Evolutionary conservation across 2,888 invertebrate genomes (phyloP).

Genomic region (Meghimatium bilineatum): DNA sequence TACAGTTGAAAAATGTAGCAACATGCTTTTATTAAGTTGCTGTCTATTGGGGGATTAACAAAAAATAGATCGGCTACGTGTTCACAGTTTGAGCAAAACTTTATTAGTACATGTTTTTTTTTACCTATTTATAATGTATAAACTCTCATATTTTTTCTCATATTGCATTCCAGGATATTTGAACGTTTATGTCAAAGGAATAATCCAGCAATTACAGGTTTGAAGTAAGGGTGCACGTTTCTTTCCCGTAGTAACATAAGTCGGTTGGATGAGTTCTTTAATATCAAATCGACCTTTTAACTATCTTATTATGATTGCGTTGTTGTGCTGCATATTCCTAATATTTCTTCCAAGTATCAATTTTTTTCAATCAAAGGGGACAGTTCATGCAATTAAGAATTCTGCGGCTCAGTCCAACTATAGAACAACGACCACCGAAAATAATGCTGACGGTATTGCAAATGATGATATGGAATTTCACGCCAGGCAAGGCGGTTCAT

Average conservation of each 20-base stretch:
- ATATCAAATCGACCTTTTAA: not conserved
- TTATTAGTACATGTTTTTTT: too few relatives aligned
- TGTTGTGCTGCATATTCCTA: not conserved
- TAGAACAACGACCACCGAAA: not conserved
- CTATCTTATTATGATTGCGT: not conserved
- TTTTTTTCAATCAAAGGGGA: not conserved
- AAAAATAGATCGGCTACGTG: too few relatives aligned
- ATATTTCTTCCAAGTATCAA: not conserved
- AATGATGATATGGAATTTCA: conserved; percentile 17
- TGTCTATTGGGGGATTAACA: too few relatives aligned
- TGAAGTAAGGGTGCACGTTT: not conserved
- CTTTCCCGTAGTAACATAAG: not conserved
- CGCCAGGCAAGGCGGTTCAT: not conserved
- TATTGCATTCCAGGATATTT: too few relatives aligned
- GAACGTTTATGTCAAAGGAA: not conserved
- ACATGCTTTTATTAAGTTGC: too few relatives aligned
- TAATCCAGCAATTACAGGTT: not conserved
- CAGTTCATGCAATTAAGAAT: not conserved
- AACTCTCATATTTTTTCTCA: too few relatives aligned
- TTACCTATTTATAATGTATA: too few relatives aligned
- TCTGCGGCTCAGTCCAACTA: not conserved
- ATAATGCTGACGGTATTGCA: not conserved
- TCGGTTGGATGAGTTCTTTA: not conserved
- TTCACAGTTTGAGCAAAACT: too few relatives aligned
- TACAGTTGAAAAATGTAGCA: too few relatives aligned